Conservation (phyloP, 2,888 invertebrate genomes). For the Galerucella calmariensis region DNA sequence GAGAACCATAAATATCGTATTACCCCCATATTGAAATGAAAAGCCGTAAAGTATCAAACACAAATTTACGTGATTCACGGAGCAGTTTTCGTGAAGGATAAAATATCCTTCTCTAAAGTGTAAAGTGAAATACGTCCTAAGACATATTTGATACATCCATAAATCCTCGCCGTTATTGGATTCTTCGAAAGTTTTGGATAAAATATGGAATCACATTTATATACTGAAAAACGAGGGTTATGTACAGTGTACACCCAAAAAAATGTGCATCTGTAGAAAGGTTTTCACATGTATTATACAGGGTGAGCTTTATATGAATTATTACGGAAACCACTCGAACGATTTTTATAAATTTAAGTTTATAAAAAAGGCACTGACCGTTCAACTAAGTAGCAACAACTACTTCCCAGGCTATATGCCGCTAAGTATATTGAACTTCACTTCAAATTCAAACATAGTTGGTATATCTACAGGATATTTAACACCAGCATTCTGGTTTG, state of each 20-base stretch:
- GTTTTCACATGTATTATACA: too few species aligned
- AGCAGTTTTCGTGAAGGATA: conserved; percentile 23
- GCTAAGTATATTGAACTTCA: too few species aligned
- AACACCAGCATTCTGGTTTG: too few species aligned
- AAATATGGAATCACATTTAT: conserved; percentile 8
- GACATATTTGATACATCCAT: conserved; percentile 40
- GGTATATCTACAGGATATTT: too few species aligned
- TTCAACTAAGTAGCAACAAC: too few species aligned
- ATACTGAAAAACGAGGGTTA: neutral
- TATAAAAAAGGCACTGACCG: too few species aligned
- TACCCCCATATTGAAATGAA: conserved; percentile 37
- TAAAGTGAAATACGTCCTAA: conserved; percentile 36
- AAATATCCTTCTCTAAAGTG: conserved; percentile 34
- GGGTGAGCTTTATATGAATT: too few species aligned
- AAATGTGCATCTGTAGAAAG: too few species aligned
- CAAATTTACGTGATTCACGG: conserved; percentile 40
- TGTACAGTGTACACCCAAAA: neutral
- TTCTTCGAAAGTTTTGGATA: conserved; percentile 20
- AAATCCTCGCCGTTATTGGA: conserved; percentile 36
- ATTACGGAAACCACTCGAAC: too few species aligned
- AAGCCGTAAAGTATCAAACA: conserved; percentile 41
- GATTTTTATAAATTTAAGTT: too few species aligned
- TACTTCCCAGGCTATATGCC: too few species aligned
- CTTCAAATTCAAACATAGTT: too few species aligned
- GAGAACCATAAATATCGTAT: conserved; percentile 9